Conservation (phyloP, 2,888 invertebrate genomes). For the Leptopilina syphax region DNA sequence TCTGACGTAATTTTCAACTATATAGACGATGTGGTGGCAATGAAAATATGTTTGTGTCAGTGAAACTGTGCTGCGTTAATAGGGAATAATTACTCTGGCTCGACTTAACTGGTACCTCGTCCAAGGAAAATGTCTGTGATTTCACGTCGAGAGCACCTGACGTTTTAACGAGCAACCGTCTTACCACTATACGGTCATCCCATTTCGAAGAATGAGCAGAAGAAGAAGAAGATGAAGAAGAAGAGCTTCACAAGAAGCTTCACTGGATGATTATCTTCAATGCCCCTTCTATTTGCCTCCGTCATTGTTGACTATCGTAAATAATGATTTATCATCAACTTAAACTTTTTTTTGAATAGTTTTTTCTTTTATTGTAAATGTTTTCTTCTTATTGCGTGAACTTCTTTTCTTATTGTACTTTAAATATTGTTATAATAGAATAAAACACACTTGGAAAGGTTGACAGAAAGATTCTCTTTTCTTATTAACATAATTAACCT, state of each 20-base stretch:
- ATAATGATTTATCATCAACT: slow-evolving; percentile 25
- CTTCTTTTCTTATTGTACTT: no score
- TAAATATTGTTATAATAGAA: no score
- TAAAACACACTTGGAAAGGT: no score
- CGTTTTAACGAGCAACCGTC: slow-evolving; percentile 37
- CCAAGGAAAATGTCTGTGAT: slow-evolving; percentile 25
- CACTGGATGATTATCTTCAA: slow-evolving; percentile 17
- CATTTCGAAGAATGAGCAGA: background rate
- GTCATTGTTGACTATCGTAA: slow-evolving; percentile 27
- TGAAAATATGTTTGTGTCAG: slow-evolving; percentile 40
- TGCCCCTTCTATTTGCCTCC: slow-evolving; percentile 10
- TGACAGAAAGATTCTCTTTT: no score
- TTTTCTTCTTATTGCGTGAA: no score
- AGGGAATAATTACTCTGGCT: slow-evolving; percentile 44
- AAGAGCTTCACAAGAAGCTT: slow-evolving; percentile 22
- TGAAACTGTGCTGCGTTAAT: slow-evolving; percentile 23
- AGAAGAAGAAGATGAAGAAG: slow-evolving; percentile 1
- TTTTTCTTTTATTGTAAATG: background rate
- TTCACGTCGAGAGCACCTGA: slow-evolving; percentile 38
- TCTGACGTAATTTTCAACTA: slow-evolving; percentile 43
- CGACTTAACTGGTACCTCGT: slow-evolving; percentile 49
- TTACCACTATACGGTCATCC: slow-evolving; percentile 9
- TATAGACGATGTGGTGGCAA: slow-evolving; percentile 11
- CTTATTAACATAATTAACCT: no score
- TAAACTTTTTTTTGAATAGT: background rate